Evolutionary conservation across 2,888 invertebrate species (phyloP).

Genomic region (Notodonta dromedarius): DNA sequence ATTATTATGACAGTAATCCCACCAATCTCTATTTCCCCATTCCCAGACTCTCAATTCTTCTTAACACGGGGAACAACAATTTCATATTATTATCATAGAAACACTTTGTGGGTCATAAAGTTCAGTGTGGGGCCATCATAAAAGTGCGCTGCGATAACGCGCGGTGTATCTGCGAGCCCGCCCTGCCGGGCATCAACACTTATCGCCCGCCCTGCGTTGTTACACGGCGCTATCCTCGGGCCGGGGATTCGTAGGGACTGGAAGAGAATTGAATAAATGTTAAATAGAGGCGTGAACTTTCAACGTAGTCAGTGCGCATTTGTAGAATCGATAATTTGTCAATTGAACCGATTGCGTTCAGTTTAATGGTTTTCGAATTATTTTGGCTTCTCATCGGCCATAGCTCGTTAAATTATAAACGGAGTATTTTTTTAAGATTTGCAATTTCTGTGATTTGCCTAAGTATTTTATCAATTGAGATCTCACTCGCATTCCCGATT

Average conservation of each 20-base stretch:
- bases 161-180: constrained; percentile 42
- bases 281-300: too few species aligned
- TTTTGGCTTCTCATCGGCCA: too few species aligned
- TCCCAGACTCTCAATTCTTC: not conserved
- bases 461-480: too few species aligned
- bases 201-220: constrained; percentile 43
- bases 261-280: not conserved
- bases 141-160: constrained; percentile 19
- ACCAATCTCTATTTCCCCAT: not conserved
- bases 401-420: too few species aligned
- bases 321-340: too few species aligned
- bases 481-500: too few species aligned
- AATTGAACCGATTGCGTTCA: too few species aligned
- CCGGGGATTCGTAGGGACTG: constrained; percentile 15
- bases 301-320: too few species aligned
- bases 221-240: constrained; percentile 23
- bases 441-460: too few species aligned
- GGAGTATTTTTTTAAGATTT: too few species aligned
- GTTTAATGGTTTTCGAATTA: too few species aligned
- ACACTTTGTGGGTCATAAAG: constrained; percentile 38
- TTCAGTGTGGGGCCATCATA: constrained; percentile 38
- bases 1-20: too few species aligned
- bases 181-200: constrained; percentile 37
- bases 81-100: constrained; percentile 38
- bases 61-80: constrained; percentile 27